phyloP scores from a whole-genome alignment of 2,113 vertebrate genomes.

The Platanista minor region DNA sequence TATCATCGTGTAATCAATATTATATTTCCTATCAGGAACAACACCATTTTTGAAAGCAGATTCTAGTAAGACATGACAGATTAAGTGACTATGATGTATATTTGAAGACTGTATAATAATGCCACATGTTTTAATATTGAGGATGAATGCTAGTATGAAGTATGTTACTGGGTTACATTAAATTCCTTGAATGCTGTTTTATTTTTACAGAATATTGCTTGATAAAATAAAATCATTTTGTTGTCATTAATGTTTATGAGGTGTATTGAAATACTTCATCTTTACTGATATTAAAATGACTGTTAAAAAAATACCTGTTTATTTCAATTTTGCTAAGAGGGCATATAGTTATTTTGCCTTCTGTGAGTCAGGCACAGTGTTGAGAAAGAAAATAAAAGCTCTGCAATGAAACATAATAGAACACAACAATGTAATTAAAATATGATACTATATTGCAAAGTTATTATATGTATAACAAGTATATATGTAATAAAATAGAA shows the following conservation, averaged over 20 bases:
- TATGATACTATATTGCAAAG: background rate
- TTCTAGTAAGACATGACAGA: background rate
- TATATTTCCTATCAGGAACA: background rate
- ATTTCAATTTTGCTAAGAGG: background rate
- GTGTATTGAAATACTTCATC: background rate
- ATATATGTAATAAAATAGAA: background rate
- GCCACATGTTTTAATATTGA: background rate
- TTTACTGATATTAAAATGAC: background rate
- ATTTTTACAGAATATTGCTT: background rate
- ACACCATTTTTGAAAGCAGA: background rate
- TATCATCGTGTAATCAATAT: background rate
- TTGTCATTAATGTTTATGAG: background rate
- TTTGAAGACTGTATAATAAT: background rate
- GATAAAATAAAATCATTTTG: background rate
- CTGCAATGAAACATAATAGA: background rate
- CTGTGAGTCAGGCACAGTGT: background rate
- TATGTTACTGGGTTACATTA: background rate
- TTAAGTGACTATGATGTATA: background rate
- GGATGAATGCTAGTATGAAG: background rate
- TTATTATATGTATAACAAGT: background rate
- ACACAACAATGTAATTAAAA: background rate
- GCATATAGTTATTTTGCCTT: background rate
- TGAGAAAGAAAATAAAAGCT: background rate
- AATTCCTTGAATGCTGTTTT: background rate
- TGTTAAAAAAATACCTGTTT: background rate